Base-by-base conservation (phyloP, 2,888 invertebrate species). In the Neoitamus cyanurus region DNA sequence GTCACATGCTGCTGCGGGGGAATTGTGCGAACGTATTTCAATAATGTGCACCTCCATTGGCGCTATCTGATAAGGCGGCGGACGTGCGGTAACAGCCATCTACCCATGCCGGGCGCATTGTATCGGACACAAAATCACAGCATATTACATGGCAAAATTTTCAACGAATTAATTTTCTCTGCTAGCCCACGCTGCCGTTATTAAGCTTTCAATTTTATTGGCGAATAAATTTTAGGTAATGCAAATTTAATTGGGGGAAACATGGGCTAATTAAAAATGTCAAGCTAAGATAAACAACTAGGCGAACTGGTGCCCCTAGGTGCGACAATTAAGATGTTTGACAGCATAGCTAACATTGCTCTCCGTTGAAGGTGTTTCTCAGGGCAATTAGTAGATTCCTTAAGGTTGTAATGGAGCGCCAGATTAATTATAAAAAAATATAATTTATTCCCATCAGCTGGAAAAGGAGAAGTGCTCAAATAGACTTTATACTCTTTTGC, bases 191-290 rank as follows among this genome's bases (percentile, higher is more conserved):
- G 48, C n/a, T 37, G 42, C 68, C 15, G 36, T 84, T 68, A 84
- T 84, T 84, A 84, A 78, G 42, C 37, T 78, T 84, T 84, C 31
- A 73, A 69, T 69, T 84, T 84, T 75, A 37, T 25, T 58, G 9
- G 75, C 48, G 58, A 83, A 83, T 75, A 83, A 83, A 83, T 83
- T 75, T 34, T 25, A 28, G 77, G 68, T 84, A 84, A 84, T 84
- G 77, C 58, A 77, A 84, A 77, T 84, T 77, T 84, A 84, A 84
- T 84, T 84, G 75, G 58, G 31, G 31, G 20, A 31, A 46, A 28
- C 36, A 83, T 46, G 70, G 42, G 11, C 42, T 80, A 80, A 58
- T 80, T 31, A 80, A 42, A 46, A 58, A 80, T 42, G 3, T 31
- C 9, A 37, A 37, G 20, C 36, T n/a, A 36, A 75, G 42, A 36